A percentile compares a stretch with the other conserved stretches of the same genome.
Conservation (phyloP, 2,113 vertebrate genomes). For the Channa maculata region DNA sequence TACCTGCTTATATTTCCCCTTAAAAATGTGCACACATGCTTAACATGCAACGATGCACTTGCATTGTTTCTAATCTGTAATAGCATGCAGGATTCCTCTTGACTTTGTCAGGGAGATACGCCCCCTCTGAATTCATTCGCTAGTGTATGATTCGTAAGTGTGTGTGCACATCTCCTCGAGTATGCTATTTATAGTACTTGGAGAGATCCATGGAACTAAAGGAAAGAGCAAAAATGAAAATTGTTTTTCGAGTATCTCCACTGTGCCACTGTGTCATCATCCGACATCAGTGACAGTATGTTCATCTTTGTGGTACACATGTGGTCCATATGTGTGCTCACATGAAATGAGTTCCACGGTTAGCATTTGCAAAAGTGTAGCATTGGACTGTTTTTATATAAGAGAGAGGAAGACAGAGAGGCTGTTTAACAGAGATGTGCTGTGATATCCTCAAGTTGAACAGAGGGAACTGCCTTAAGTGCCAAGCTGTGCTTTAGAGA, state of each 20-base stretch:
- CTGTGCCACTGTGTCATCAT: slow-evolving; percentile 20
- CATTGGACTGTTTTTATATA: slow-evolving; percentile 20
- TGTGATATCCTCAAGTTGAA: slow-evolving; percentile 40
- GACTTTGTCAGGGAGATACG: slow-evolving; percentile 66
- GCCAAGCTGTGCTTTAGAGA: slow-evolving; percentile 54
- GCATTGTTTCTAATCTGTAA: slow-evolving; percentile 63
- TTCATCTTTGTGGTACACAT: slow-evolving; percentile 3
- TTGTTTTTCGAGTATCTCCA: slow-evolving; percentile 12
- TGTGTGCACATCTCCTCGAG: background rate
- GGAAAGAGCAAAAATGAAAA: slow-evolving; percentile 13
- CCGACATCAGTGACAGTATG: slow-evolving; percentile 24
- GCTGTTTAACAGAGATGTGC: slow-evolving; percentile 43
- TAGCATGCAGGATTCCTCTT: slow-evolving; percentile 55
- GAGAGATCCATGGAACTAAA: slow-evolving; percentile 33
- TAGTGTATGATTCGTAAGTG: slow-evolving; percentile 35
- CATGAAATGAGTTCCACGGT: slow-evolving; percentile 11
- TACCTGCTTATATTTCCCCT: slow-evolving; percentile 18
- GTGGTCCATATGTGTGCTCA: background rate
- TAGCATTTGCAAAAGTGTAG: slow-evolving; percentile 7
- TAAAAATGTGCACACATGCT: slow-evolving; percentile 19
- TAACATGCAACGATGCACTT: slow-evolving; percentile 40
- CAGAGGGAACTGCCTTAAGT: slow-evolving; percentile 50
- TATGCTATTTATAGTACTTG: slow-evolving; percentile 57
- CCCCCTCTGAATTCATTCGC: slow-evolving; percentile 52
- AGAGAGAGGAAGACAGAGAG: slow-evolving; percentile 6